Evolutionary conservation across 2,888 invertebrate species (phyloP), one percentile per base, ranked within the genome.

Genomic region (Ceraclea dissimilis): DNA sequence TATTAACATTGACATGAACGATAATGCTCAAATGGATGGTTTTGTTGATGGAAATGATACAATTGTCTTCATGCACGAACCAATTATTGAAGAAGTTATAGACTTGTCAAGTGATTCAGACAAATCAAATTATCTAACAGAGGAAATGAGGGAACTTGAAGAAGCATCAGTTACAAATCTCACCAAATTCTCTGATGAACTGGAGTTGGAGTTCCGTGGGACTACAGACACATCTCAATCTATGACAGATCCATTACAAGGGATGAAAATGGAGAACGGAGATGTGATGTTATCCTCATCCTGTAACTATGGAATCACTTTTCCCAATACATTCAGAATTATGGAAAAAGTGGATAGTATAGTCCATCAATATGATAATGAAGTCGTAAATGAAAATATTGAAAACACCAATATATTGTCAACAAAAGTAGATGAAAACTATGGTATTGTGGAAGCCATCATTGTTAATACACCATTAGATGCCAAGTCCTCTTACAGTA

Each of bases 391-490:
- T 50, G 52, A 53, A 8, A 46, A 49, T n/a, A 34, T 17, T 4
- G n/a, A 50, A 26, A 49, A 26, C 26, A 5, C 44, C 2, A 16
- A 19, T 1, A 31, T 59, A 43, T 46, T 47, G 5, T 39, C 51
- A 13, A 44, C 49, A 34, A 53, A 54, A 26, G 39, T 53, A 2
- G 52, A 51, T 17, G 34, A 56, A 43, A 56, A 56, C 22, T 53
- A 59, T 49, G 54, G 52, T 26, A 52, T 13, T 2, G 34, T 58
- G 16, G 50, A 50, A 18, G 51, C 47, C 13, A 55, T 55, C 13
- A 58, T 58, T 33, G 11, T 58, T 1, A 43, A 51, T 21, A 20
- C 10, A 19, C 2, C 31, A 19, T 18, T 11, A 13, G 13, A 43
- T 43, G 4, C 13, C 6, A 13, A 43, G 17, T 6, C 17, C 13